phyloP scores from a whole-genome alignment of 2,113 vertebrate genomes.

The Carassius auratus region DNA sequence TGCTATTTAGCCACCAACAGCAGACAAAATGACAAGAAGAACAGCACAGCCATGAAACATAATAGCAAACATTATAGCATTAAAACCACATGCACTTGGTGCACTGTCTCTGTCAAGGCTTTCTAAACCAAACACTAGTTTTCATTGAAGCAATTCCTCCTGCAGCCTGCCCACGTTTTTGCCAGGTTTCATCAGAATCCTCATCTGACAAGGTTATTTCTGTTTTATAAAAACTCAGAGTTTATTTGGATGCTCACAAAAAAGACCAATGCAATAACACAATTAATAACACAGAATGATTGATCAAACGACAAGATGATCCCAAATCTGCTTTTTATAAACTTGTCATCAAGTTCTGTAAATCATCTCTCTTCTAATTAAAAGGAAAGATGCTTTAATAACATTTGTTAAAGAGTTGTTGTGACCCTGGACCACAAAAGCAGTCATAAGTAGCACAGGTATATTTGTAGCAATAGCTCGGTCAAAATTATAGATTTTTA shows the following conservation, averaged over 20 bases:
- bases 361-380: background rate
- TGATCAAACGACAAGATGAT: background rate
- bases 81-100: slow-evolving; percentile 18
- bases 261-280: background rate
- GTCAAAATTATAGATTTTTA: too few species aligned
- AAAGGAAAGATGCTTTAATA: too few species aligned
- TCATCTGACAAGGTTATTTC: background rate
- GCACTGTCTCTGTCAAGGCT: slow-evolving; percentile 16
- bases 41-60: slow-evolving; percentile 8
- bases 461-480: too few species aligned
- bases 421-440: too few species aligned
- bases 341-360: background rate
- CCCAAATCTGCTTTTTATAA: background rate
- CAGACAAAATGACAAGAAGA: slow-evolving; percentile 21
- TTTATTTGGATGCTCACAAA: background rate
- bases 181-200: slow-evolving; percentile 9
- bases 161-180: background rate
- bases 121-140: slow-evolving; percentile 27
- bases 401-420: background rate
- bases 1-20: background rate
- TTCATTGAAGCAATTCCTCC: background rate
- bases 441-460: too few species aligned
- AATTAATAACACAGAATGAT: background rate
- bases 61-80: background rate
- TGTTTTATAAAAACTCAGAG: background rate